These are phyloP conservation scores for Henricia sp. DNA, from an alignment of 53 echinoderm and acorn worm species.

Conservation along the genomic window DNA sequence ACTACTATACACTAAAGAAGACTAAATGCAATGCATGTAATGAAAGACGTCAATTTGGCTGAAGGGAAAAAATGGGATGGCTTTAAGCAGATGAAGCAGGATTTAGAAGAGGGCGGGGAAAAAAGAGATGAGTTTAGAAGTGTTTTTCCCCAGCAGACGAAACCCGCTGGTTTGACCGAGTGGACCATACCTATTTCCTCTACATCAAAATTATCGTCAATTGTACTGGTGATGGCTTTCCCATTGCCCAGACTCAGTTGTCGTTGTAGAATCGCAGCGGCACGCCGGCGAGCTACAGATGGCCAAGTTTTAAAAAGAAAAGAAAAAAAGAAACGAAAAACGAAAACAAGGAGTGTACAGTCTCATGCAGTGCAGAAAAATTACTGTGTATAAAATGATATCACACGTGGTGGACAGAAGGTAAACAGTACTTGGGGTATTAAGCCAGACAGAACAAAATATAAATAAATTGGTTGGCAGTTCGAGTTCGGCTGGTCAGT, in stretches of 20 bases:
- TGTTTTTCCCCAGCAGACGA: not conserved
- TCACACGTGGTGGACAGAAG: not conserved
- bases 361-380: conserved; percentile 40
- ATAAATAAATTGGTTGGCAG: too few relatives aligned
- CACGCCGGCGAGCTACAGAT: conserved; percentile 80
- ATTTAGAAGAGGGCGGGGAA: too few relatives aligned
- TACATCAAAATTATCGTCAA: conserved; percentile 63
- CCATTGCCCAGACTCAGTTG: conserved; percentile 77
- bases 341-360: conserved; percentile 25
- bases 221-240: conserved; percentile 36
- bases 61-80: too few relatives aligned
- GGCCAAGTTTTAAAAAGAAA: conserved; percentile 24
- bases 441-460: not conserved
- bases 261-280: conserved; percentile 70
- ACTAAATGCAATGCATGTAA: too few relatives aligned
- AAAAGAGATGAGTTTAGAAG: not conserved
- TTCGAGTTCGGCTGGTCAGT: too few relatives aligned
- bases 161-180: not conserved
- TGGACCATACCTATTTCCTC: conserved; percentile 42
- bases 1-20: too few relatives aligned
- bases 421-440: not conserved
- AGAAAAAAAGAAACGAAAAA: conserved; percentile 31
- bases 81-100: too few relatives aligned
- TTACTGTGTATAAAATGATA: not conserved
- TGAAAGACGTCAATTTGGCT: too few relatives aligned